Percentiles rank a stretch among this genome's conserved stretches.
Evolutionary conservation across 2,888 invertebrate species (phyloP).

Genomic region (Meghimatium bilineatum): DNA sequence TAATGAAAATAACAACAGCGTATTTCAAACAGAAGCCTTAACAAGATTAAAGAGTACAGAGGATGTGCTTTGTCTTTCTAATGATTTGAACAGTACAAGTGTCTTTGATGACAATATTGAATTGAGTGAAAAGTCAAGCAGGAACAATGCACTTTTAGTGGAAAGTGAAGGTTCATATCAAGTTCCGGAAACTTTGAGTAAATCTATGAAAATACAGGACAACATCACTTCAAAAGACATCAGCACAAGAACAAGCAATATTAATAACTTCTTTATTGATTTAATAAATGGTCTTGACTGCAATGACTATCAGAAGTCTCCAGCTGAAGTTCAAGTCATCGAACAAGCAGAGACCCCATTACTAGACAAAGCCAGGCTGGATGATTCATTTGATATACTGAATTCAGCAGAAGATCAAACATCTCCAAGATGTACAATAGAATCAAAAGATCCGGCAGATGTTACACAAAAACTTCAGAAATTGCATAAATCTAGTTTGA

Average conservation of each 20-base stretch:
- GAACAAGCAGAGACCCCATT: constrained; percentile 1
- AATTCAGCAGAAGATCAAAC: constrained; percentile 4
- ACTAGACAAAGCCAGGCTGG: constrained; percentile 32
- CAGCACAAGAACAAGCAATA: not conserved
- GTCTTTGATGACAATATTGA: not conserved
- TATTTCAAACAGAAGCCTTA: not conserved
- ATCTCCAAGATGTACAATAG: not conserved
- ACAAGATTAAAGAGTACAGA: not conserved
- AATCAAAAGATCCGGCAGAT: not conserved
- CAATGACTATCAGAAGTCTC: not conserved
- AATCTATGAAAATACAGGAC: not conserved
- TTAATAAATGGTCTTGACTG: not conserved
- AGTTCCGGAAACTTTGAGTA: too few species aligned
- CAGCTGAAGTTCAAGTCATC: not conserved
- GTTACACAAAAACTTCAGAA: not conserved
- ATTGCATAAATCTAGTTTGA: not conserved
- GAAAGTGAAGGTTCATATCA: too few species aligned
- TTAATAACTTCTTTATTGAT: not conserved
- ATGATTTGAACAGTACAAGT: not conserved
- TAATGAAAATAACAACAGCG: not conserved
- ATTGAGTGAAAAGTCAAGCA: too few species aligned
- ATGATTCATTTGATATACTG: constrained; percentile 28
- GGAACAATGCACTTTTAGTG: not conserved
- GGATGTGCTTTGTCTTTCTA: not conserved
- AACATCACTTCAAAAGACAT: not conserved